A percentile compares a stretch with the other conserved stretches of the same genome.
Conservation (phyloP, 2,797 vertebrate species). For the Brachyrhaphis roseni region DNA sequence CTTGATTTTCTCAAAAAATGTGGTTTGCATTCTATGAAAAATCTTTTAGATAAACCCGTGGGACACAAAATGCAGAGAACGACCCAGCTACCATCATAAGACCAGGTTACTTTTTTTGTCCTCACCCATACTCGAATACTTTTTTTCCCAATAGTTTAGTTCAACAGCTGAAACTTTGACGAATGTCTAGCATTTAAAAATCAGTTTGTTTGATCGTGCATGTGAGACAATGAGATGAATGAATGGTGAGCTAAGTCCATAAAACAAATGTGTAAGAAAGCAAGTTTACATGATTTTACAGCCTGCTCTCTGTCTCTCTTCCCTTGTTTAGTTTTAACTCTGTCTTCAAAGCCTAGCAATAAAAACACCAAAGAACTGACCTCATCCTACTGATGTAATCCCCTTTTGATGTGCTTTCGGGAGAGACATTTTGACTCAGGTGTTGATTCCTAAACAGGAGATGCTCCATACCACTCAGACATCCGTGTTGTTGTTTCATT, state of each 20-base stretch:
- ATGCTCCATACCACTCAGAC: slow-evolving; percentile 11
- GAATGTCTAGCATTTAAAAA: slow-evolving; percentile 42
- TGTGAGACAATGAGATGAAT: not conserved
- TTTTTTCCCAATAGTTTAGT: slow-evolving; percentile 4
- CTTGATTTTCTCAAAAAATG: too few species aligned
- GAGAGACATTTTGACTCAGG: slow-evolving; percentile 50
- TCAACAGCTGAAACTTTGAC: slow-evolving; percentile 42
- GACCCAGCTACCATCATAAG: not conserved
- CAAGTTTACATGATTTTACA: slow-evolving; percentile 63
- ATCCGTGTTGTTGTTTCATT: slow-evolving; percentile 32
- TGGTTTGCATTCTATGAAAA: too few species aligned
- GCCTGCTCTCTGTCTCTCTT: slow-evolving; percentile 20
- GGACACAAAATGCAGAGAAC: too few species aligned
- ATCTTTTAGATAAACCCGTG: too few species aligned
- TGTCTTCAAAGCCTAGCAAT: slow-evolving; percentile 46
- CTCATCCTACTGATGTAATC: slow-evolving; percentile 67
- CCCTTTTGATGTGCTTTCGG: slow-evolving; percentile 56
- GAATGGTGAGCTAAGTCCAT: slow-evolving; percentile 34
- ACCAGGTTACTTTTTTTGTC: not conserved
- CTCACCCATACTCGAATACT: not conserved
- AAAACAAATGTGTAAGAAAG: slow-evolving; percentile 31
- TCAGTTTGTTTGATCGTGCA: not conserved
- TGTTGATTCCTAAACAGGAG: slow-evolving; percentile 43
- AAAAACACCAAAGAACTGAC: slow-evolving; percentile 64
- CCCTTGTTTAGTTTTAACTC: slow-evolving; percentile 8